Evolutionary conservation across 1,140 invertebrate genomes (phyloP), one percentile per base, ranked within the genome.

Genomic region (Bombus affinis): DNA sequence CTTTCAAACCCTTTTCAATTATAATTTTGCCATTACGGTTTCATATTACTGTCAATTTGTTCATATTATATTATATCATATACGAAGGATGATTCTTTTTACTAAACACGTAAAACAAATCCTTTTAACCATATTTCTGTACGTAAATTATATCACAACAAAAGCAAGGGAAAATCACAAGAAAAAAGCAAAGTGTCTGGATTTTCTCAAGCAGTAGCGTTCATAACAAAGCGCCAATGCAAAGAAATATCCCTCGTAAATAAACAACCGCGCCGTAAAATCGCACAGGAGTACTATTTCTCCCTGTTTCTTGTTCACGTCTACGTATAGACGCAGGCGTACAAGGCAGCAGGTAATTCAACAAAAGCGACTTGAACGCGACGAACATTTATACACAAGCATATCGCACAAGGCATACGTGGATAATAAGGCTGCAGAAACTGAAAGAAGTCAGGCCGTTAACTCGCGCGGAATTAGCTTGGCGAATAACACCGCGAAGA

Each of bases 181-280:
- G 12, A 13, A 53, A 53, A 15, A 22, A 22, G 47, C 47, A 53
- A 53, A 44, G 47, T 22, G 18, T 53, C 5, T 53, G 18, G 18
- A 53, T 8, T 22, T 53, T 22, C 47, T 53, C 18, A 53, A 53
- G 18, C 47, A 22, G 18, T 53, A 53, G 22, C 47, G 6, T 53
- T 0, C 47, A 62, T 4, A n/a, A n/a, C 13, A n/a, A n/a, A n/a
- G 4, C 10, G 2, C 1, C 12, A 5, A n/a, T n/a, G 12, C 3
- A 3, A 62, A 5, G 28, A 62, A n/a, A 12, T 62, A 62, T 13
- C 3, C 28, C 10, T 62, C 28, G 28, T 28, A 12, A 62, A 53
- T 53, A 53, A 53, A 22, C 1, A 53, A 22, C 0, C 47, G 47
- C 18, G 18, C 18, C 25, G 28, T 62, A 62, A 62, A 62, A 62